Conservation (phyloP, 2,888 invertebrate genomes). For the Troides aeacus region DNA sequence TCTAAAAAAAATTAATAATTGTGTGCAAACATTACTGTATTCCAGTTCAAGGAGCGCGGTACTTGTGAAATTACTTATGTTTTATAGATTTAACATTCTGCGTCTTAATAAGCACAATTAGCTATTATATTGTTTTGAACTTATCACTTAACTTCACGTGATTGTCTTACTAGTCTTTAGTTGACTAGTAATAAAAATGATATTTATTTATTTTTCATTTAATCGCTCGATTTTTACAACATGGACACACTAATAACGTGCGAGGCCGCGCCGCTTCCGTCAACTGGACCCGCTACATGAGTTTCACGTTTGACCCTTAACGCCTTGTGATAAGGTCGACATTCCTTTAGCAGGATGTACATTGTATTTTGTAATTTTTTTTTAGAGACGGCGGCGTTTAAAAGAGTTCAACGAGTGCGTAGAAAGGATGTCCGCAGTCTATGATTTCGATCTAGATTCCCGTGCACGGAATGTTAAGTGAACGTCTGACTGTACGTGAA, state of each 20-base stretch:
- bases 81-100: too few relatives aligned
- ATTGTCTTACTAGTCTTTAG: too few relatives aligned
- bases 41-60: too few relatives aligned
- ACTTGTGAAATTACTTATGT: too few relatives aligned
- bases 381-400: conserved; percentile 46
- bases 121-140: too few relatives aligned
- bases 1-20: too few relatives aligned
- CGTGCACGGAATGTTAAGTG: conserved; percentile 21
- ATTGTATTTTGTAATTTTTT: conserved; percentile 41
- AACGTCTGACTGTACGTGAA: neutral
- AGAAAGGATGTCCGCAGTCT: conserved; percentile 56
- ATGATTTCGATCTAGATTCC: conserved; percentile 41
- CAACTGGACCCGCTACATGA: conserved; percentile 40
- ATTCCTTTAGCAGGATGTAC: conserved; percentile 32
- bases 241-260: conserved; percentile 43
- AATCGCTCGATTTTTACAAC: conserved; percentile 21
- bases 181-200: too few relatives aligned
- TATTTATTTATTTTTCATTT: neutral
- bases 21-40: too few relatives aligned
- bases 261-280: conserved; percentile 65
- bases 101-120: too few relatives aligned
- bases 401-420: conserved; percentile 66
- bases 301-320: conserved; percentile 38
- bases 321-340: conserved; percentile 29
- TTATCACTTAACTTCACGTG: too few relatives aligned